Base-by-base conservation (phyloP, 2,888 invertebrate genomes). In the Pammene fasciana region DNA sequence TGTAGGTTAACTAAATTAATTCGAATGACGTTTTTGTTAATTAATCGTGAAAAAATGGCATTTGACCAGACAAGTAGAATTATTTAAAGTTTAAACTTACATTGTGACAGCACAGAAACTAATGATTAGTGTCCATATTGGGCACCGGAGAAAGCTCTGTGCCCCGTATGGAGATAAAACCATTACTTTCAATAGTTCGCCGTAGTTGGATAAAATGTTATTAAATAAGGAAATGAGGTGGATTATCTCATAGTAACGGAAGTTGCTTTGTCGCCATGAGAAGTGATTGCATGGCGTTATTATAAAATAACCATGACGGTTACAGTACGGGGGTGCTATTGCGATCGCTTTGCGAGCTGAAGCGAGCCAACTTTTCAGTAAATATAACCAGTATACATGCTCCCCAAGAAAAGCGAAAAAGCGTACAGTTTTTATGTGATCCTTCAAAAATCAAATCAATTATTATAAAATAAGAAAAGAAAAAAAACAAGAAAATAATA, bases 161-260 rank as follows among this genome's bases (percentile, higher is more conserved):
- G 50, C 68, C 56, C 62, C 50, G 56, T 68, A 64, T 57, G 68
- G 68, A 57, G 41, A 60, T 67, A 45, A 59, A 52, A 45, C 50
- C 56, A 50, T 65, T 68, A 68, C 64, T 65, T 68, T 68, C 68
- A 59, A 65, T 64, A 64, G 48, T 68, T 59, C 36, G 45, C 68
- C 68, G 50, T 68, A 68, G 68, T 68, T 52, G 68, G 68, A 36
- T 65, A 56, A 62, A 62, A 62, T 64, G 61, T 59, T 59, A 60
- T 66, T 67, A 61, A 67, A 57, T 68, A 68, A 68, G 64, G 68
- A 68, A 68, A 68, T 68, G 67, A 66, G 66, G 50, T 50, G 66
- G 60, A 45, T 68, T 68, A 65, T 64, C 64, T 68, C 59, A 68
- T 68, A 65, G 57, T 38, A 59, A 64, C 60, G 60, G 67, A 67